Base-by-base conservation (phyloP, 2,888 invertebrate species). In the Oscheius sp. region DNA sequence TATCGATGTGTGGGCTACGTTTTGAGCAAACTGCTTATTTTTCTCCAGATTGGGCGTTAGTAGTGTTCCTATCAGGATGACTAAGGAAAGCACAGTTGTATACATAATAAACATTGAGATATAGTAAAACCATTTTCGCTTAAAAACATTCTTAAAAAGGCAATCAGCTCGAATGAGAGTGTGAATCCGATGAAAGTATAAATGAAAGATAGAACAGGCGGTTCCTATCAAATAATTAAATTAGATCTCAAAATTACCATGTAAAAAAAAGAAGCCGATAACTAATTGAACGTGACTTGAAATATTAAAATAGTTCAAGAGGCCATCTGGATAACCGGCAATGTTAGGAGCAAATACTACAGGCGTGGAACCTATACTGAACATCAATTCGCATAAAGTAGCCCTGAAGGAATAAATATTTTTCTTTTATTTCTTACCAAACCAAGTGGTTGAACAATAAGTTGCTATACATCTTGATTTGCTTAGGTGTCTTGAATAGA, bases 381-480 rank as follows among this genome's bases (percentile, higher is more conserved):
- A 26, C 20, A 59, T 2, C 6, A 44, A 30, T 59, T 59, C 59
- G 12, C 22, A 28, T 24, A 41, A 22, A 24, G 59, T 59, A 8
- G 59, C 59, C 59, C 59, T 59, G n/a, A 6, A 28, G 14, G 14
- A 44, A 44, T 17, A n/a, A n/a, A 44, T 44, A 14, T 2, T 33
- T 54, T 17, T 2, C 36, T n/a, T 9, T 54, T 3, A 24, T 2
- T 54, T 2, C 33, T 8, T 59, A 59, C 59, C 59, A 59, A 1
- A 59, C 41, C 17, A 59, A 41, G 28, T 59, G 59, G n/a, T 59
- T 59, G 14, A 59, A 26, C 9, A 59, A 17, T 17, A 59, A n/a
- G 17, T 44, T 17, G 17, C 44, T 41, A 22, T 59, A 59, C 1
- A 28, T 22, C 26, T 26, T 26, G 12, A 59, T 59, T 9, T 59